Percentiles rank a stretch among this genome's conserved stretches.
These are phyloP conservation scores for Cossypha niveicapilla DNA, from an alignment of 2,797 vertebrate genomes.

Conservation along the genomic window DNA sequence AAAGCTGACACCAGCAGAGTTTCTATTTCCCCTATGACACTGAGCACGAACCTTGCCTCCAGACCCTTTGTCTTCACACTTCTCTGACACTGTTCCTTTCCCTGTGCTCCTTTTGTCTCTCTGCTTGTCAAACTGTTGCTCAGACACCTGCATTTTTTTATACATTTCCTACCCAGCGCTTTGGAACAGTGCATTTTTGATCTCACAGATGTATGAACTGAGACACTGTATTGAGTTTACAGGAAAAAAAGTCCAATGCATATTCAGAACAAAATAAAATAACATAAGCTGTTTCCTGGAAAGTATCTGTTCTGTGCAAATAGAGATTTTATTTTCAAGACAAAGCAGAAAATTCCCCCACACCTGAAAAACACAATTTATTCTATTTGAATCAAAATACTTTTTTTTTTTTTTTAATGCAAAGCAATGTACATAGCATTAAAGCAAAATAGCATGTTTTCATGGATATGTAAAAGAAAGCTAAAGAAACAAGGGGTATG, in stretches of 20 bases:
- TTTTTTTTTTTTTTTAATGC: too few species aligned
- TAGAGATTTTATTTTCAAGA: not conserved
- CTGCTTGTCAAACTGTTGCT: constrained; percentile 21
- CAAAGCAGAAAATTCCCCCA: not conserved
- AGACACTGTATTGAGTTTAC: not conserved
- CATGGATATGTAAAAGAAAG: not conserved
- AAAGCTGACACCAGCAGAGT: constrained; percentile 34
- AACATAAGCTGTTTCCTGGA: not conserved
- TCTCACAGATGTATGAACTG: constrained; percentile 15
- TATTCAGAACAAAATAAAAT: not conserved
- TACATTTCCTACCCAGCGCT: not conserved
- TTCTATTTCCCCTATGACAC: constrained; percentile 46
- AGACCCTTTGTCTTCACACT: constrained; percentile 60
- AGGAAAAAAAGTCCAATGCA: not conserved
- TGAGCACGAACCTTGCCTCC: constrained; percentile 30
- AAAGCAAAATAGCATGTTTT: not conserved
- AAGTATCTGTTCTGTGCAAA: not conserved
- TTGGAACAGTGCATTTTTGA: constrained; percentile 14
- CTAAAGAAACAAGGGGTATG: not conserved
- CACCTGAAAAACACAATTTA: not conserved
- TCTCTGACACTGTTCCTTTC: constrained; percentile 47
- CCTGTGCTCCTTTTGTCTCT: constrained; percentile 27
- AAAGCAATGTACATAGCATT: not conserved
- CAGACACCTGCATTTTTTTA: constrained; percentile 34
- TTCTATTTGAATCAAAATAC: not conserved